Percentiles rank a stretch among this genome's conserved stretches.
Conservation (phyloP, 2,888 invertebrate species). For the Helobdella robusta region DNA sequence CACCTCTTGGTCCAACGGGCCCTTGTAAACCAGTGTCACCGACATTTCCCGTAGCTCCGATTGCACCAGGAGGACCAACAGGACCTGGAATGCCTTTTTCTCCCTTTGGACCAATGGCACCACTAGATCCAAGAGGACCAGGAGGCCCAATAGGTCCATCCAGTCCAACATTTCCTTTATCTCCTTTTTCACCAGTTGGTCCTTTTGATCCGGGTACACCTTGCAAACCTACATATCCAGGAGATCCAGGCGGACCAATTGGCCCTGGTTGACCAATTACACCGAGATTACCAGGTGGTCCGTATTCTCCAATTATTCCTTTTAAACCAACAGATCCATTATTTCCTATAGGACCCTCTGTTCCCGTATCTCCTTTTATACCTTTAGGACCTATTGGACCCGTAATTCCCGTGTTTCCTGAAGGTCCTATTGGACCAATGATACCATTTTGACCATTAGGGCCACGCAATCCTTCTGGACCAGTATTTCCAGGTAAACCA, state of each 20-base stretch:
- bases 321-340: constrained; percentile 17
- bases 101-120: constrained; percentile 38
- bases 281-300: constrained; percentile 23
- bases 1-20: constrained; percentile 26
- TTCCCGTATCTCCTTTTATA: constrained; percentile 28
- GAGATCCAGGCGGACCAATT: constrained; percentile 25
- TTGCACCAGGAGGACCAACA: constrained; percentile 23
- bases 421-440: not conserved
- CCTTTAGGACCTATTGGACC: constrained; percentile 31
- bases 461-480: not conserved
- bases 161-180: constrained; percentile 28
- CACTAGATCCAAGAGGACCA: constrained; percentile 22
- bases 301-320: constrained; percentile 24
- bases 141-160: constrained; percentile 30
- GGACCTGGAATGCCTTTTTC: constrained; percentile 27
- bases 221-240: constrained; percentile 16
- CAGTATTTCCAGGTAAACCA: not conserved
- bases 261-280: constrained; percentile 33
- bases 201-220: constrained; percentile 23
- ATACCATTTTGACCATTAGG: not conserved
- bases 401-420: constrained; percentile 4
- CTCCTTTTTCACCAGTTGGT: constrained; percentile 30
- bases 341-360: constrained; percentile 25
- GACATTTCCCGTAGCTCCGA: constrained; percentile 23
- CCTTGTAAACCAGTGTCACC: constrained; percentile 13